Evolutionary conservation across 2,888 invertebrate species (phyloP), one percentile per base, ranked within the genome.

Genomic region (Argyresthia goedartella): DNA sequence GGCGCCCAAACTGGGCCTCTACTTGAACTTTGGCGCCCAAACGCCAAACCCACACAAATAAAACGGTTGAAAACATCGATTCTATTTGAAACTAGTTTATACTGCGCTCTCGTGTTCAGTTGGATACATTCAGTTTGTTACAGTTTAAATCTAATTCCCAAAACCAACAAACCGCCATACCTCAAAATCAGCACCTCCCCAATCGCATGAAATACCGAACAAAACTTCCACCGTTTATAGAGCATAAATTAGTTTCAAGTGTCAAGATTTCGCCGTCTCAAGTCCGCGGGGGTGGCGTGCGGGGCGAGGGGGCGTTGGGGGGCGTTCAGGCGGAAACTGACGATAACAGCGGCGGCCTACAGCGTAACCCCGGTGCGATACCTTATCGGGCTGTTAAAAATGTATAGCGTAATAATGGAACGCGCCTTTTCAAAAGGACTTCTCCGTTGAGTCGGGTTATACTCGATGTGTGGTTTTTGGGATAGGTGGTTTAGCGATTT

Each of bases 311-410:
- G 61, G 71, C 73, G 81, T 84, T 80, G 80, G 81, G 64, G 71
- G 66, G 86, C 87, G 87, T 86, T 82, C 85, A 87, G 79, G 85
- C 73, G 73, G 84, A 87, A 87, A 81, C 76, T 79, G 82, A 80
- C 81, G 87, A 87, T 86, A 86, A 87, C 85, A 64, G 62, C 62
- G 70, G 74, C 77, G 71, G 82, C 82, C 85, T 84, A 84, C 82
- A 76, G 81, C 80, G 84, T 81, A 82, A 81, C 84, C 82, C 78
- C 66, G 63, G 63, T 59, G 59, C 63, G 76, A 79, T 80, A 79
- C 67, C 70, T 69, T 79, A 81, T 76, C 76, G 64, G 74, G 64
- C 57, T 68, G 70, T 82, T 77, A 84, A 84, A 85, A 85, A 82
- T 85, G 81, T 82, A 78, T 78, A 79, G 69, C 72, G 72, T 15